Conservation (phyloP, 2,797 vertebrate genomes). For the Myripristis jacobus region DNA sequence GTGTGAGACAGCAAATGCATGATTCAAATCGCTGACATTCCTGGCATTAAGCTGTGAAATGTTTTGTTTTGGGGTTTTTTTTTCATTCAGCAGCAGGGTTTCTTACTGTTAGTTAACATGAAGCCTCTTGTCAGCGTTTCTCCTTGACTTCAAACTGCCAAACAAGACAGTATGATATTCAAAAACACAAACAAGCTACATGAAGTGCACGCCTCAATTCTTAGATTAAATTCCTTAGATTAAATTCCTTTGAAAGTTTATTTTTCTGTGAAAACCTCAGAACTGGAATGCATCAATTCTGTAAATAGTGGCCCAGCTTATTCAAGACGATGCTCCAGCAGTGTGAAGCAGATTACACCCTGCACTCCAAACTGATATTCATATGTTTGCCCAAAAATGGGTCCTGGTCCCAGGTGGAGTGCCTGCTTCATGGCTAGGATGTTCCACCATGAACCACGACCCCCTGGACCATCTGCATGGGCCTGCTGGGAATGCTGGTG, state of each 20-base stretch:
- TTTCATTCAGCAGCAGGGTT: conserved; percentile 23
- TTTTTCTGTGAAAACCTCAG: too few relatives aligned
- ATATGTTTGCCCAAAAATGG: conserved; percentile 95
- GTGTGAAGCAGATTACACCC: too few relatives aligned
- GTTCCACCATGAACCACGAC: neutral
- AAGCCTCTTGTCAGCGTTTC: neutral
- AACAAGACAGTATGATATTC: too few relatives aligned
- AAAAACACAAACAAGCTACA: too few relatives aligned
- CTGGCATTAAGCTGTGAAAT: neutral
- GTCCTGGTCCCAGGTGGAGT: conserved; percentile 92
- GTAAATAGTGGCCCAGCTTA: too few relatives aligned
- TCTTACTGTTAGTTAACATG: neutral
- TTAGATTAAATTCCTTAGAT: too few relatives aligned
- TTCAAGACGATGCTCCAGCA: too few relatives aligned
- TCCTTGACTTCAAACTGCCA: neutral
- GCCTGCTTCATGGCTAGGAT: conserved; percentile 81
- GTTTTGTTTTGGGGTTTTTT: neutral
- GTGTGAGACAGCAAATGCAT: neutral
- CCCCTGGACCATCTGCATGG: conserved; percentile 56
- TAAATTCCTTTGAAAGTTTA: too few relatives aligned
- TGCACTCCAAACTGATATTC: too few relatives aligned
- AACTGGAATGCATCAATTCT: too few relatives aligned
- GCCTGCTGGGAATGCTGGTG: conserved; percentile 72
- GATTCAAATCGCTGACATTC: conserved; percentile 25
- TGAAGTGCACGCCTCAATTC: too few relatives aligned